These are phyloP conservation scores for Anticlea derivata DNA, from an alignment of 2,888 invertebrate genomes.

Conservation along the genomic window DNA sequence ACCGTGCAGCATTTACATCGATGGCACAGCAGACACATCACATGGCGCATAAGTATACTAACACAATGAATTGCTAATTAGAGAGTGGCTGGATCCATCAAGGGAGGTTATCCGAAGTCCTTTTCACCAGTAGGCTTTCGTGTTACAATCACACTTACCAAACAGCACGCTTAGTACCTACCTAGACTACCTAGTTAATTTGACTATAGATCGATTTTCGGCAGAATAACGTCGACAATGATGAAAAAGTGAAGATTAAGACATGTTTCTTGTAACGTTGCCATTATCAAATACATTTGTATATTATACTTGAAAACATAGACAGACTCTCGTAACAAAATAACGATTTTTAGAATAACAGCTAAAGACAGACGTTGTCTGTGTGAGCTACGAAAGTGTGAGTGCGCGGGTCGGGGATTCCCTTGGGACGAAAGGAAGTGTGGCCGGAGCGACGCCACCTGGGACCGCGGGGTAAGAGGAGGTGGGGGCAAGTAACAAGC, in stretches of 20 bases:
- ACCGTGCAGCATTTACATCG: background rate
- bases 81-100: constrained; percentile 13
- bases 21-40: background rate
- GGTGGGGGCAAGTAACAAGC: constrained; percentile 36
- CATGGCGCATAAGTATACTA: constrained; percentile 6
- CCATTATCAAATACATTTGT: background rate
- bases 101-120: constrained; percentile 4
- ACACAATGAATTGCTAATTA: constrained; percentile 14
- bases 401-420: constrained; percentile 65
- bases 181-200: background rate
- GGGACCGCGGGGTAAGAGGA: constrained; percentile 55
- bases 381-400: constrained; percentile 49
- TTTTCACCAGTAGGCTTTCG: constrained; percentile 4
- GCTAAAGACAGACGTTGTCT: constrained; percentile 39
- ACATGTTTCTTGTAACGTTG: too few species aligned
- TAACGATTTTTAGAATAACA: constrained; percentile 37
- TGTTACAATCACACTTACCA: background rate
- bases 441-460: constrained; percentile 76
- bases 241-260: too few species aligned
- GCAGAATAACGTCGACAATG: too few species aligned
- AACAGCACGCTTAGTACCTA: too few species aligned
- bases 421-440: constrained; percentile 76
- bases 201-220: too few species aligned
- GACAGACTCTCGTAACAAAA: constrained; percentile 23
- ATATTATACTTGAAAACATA: constrained; percentile 17